phyloP scores from a whole-genome alignment of 2,113 vertebrate species.

The Stegastes partitus region DNA sequence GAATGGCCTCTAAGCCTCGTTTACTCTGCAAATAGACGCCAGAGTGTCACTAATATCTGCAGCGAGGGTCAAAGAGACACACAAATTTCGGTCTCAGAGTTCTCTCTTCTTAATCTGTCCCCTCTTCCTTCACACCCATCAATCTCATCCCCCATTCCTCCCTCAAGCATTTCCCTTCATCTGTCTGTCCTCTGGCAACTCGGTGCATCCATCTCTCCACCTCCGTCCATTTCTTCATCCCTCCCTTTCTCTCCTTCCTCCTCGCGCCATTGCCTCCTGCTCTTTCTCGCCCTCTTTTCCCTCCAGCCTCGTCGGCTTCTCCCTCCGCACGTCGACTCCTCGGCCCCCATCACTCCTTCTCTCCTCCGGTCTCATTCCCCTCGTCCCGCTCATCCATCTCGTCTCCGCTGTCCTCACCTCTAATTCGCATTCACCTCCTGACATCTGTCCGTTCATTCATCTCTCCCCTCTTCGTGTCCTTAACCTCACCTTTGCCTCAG shows the following conservation, averaged over 20 bases:
- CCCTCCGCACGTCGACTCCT: slow-evolving; percentile 27
- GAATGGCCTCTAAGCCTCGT: slow-evolving; percentile 17
- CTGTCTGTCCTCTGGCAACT: slow-evolving; percentile 50
- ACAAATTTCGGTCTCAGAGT: slow-evolving; percentile 30
- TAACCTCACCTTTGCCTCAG: slow-evolving; percentile 59
- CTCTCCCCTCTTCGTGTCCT: slow-evolving; percentile 49
- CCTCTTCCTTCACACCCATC: slow-evolving; percentile 21
- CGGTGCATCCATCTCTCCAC: slow-evolving; percentile 10
- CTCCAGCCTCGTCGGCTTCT: slow-evolving; percentile 34
- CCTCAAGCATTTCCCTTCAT: slow-evolving; percentile 47
- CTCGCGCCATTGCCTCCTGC: slow-evolving; percentile 30
- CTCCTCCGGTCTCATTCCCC: slow-evolving; percentile 14
- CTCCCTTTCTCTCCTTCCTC: slow-evolving; percentile 1
- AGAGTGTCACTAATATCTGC: slow-evolving; percentile 36
- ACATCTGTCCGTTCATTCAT: slow-evolving; percentile 44
- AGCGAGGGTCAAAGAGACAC: slow-evolving; percentile 25
- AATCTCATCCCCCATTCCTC: slow-evolving; percentile 30
- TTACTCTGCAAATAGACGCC: slow-evolving; percentile 32
- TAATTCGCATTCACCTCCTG: slow-evolving; percentile 44
- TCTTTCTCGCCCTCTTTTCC: slow-evolving; percentile 11
- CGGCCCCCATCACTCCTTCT: slow-evolving; percentile 29
- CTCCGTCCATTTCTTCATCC: slow-evolving; percentile 12
- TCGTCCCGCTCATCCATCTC: slow-evolving; percentile 28
- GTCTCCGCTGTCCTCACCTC: slow-evolving; percentile 34
- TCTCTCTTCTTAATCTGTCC: slow-evolving; percentile 5